These are phyloP conservation scores for Vanessa atalanta DNA, from an alignment of 1,140 invertebrate species.

Conservation along the genomic window DNA sequence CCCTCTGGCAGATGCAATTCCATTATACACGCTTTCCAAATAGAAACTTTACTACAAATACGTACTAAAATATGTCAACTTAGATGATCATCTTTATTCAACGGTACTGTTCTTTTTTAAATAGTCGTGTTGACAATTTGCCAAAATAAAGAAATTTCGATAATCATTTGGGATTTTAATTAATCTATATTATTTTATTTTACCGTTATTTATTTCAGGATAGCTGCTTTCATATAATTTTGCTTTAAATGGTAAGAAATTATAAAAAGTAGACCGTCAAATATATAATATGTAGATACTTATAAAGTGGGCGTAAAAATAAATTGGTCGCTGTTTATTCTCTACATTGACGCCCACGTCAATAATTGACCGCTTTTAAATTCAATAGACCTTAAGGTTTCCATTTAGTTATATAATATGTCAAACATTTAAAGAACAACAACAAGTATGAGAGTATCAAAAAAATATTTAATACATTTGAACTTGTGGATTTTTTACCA, in stretches of 20 bases:
- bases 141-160: too few species aligned
- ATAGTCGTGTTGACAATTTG: too few species aligned
- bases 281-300: neutral
- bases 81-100: too few species aligned
- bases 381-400: neutral
- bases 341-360: slow-evolving; percentile 3
- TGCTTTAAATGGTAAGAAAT: neutral
- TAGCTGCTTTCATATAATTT: neutral
- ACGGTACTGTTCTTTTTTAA: too few species aligned
- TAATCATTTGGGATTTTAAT: too few species aligned
- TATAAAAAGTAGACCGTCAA: neutral
- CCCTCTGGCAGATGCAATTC: slow-evolving; percentile 26
- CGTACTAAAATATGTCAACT: neutral
- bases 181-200: too few species aligned
- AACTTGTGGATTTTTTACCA: too few species aligned
- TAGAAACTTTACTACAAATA: slow-evolving; percentile 2
- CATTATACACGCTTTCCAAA: slow-evolving; percentile 40
- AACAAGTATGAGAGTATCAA: neutral
- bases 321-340: slow-evolving; percentile 7
- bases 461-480: neutral
- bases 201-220: neutral
- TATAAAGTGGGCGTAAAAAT: slow-evolving; percentile 6
- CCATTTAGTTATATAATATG: neutral
- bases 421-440: neutral
- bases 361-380: slow-evolving; percentile 11